Conservation (phyloP, 2,797 vertebrate species). For the Cyprinella venusta region DNA sequence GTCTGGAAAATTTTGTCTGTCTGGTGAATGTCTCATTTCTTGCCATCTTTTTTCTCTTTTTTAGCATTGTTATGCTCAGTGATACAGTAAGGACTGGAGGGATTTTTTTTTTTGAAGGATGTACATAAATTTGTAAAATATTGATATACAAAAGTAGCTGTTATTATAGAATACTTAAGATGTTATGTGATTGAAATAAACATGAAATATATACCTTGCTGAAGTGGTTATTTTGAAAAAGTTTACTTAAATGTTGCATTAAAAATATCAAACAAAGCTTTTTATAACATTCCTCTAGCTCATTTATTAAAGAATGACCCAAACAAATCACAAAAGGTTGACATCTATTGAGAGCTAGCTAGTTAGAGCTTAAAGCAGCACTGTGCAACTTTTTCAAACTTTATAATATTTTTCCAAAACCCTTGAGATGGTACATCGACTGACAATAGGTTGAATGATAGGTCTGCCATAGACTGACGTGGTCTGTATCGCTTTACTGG, state of each 20-base stretch:
- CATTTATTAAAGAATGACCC: too few species aligned
- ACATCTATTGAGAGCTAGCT: not conserved
- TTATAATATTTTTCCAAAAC: too few species aligned
- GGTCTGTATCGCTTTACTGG: too few species aligned
- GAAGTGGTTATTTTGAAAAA: not conserved
- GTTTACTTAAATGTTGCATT: not conserved
- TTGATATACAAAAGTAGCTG: not conserved
- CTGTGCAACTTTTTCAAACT: too few species aligned
- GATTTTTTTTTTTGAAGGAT: not conserved
- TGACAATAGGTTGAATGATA: too few species aligned
- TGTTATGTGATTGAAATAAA: not conserved
- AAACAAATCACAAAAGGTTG: not conserved
- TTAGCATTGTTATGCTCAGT: not conserved
- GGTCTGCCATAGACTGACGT: too few species aligned
- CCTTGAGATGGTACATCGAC: too few species aligned
- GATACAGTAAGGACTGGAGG: not conserved
- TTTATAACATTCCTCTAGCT: not conserved
- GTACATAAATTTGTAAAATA: conserved; percentile 16
- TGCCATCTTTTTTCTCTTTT: not conserved
- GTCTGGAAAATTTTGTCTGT: not conserved
- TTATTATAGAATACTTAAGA: not conserved
- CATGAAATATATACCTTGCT: not conserved
- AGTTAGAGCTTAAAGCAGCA: not conserved
- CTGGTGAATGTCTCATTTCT: not conserved
- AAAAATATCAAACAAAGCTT: not conserved